Evolutionary conservation across 2,797 vertebrate species (phyloP).

Genomic region (Saxicola maurus): DNA sequence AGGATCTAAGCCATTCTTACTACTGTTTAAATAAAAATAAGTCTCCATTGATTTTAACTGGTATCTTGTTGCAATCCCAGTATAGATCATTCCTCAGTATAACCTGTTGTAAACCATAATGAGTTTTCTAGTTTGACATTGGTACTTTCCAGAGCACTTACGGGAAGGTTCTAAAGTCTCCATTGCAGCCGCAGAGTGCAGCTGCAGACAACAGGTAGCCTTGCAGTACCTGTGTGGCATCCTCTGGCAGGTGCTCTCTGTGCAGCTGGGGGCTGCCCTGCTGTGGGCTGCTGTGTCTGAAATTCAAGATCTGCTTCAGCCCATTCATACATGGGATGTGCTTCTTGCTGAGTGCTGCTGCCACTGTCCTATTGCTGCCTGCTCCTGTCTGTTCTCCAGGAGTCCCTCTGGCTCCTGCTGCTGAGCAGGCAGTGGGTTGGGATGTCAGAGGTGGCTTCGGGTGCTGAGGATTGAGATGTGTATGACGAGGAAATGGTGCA

Average conservation of each 20-base stretch:
- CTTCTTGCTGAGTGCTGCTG: background rate
- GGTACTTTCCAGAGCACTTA: background rate
- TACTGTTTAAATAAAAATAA: background rate
- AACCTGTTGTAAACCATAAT: background rate
- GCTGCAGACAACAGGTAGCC: background rate
- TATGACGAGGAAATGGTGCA: background rate
- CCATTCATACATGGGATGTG: too few relatives aligned
- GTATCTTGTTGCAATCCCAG: background rate
- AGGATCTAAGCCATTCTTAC: background rate
- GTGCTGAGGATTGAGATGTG: background rate
- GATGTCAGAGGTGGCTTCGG: background rate
- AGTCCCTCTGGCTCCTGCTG: background rate
- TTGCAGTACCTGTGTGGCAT: background rate
- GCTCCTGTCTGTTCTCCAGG: background rate
- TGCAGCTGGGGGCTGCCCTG: background rate
- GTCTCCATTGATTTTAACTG: background rate
- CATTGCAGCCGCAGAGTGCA: background rate
- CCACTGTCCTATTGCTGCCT: background rate
- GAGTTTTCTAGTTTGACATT: background rate
- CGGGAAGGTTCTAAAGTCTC: background rate
- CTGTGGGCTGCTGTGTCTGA: background rate
- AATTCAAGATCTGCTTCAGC: background rate
- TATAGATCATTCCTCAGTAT: background rate
- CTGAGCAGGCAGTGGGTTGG: rapidly evolving
- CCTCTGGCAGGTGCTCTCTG: background rate